Evolutionary conservation across 1,140 invertebrate species (phyloP), one percentile per base, ranked within the genome.

Genomic region (Teleopsis dalmanni): DNA sequence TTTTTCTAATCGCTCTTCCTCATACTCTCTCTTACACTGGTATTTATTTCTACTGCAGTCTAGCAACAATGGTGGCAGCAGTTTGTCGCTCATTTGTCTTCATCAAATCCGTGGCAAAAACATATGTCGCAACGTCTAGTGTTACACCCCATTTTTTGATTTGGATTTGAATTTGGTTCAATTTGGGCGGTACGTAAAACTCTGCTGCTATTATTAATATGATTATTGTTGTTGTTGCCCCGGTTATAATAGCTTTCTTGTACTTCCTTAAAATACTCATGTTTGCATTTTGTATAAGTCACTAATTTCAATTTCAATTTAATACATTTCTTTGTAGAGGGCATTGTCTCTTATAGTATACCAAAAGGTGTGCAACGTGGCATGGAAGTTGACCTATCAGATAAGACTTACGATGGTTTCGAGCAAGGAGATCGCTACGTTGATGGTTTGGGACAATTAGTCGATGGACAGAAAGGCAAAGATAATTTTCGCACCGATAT

Each of bases 381-480:
- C 54, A 83, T 78, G 44, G 81, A 85, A 50, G 82, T 90, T 56
- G 87, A 95, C 64, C 80, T 96, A 36, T 88, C 85, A 55, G 95
- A 98, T 71, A 81, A 85, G 53, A 88, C 85, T 33, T 98, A 97
- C 74, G 95, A 98, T 71, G 94, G 95, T 18, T 77, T 83, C 48
- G 84, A 87, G 77, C 81, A 85, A 59, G 81, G 79, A 5, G 79
- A 78, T 37, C 75, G 77, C 55, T 78, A 94, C 43, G 77, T 77
- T 27, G 82, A 85, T n/a, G 95, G 95, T 1, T 72, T 98, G 13
- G 95, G 95, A 9, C 88, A 95, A 70, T 76, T 98, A 44, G 84
- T 85, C 9, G 94, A 98, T 68, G 91, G 92, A n/a, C 79, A 81
- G 54, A 78, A 77, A 57, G 89, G 91, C 42, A 75, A 80, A 41